phyloP scores from a whole-genome alignment of 2,888 invertebrate species.

The Taenaris catops region DNA sequence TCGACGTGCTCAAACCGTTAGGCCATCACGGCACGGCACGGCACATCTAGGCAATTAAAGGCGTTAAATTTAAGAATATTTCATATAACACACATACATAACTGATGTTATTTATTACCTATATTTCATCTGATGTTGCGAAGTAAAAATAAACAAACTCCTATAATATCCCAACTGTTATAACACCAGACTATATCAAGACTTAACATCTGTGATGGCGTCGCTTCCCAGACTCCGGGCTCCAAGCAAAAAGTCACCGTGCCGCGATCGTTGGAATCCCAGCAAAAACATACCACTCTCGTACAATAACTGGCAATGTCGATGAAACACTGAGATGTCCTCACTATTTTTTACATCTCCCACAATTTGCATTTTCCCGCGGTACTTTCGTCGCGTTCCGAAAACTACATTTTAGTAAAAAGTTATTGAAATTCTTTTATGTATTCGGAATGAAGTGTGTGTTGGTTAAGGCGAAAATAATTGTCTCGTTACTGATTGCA shows the following conservation, averaged over 20 bases:
- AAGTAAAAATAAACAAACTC: too few species aligned
- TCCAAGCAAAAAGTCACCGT: slow-evolving; percentile 46
- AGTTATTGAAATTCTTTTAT: slow-evolving; percentile 63
- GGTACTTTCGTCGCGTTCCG: slow-evolving; percentile 28
- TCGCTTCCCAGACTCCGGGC: slow-evolving; percentile 64
- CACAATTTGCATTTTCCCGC: slow-evolving; percentile 59
- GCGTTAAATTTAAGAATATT: too few species aligned
- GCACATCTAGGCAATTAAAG: too few species aligned
- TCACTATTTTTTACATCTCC: slow-evolving; percentile 59
- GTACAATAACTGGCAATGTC: slow-evolving; percentile 71
- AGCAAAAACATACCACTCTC: slow-evolving; percentile 49
- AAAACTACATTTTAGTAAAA: slow-evolving; percentile 22
- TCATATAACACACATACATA: too few species aligned
- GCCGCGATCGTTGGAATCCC: slow-evolving; percentile 38
- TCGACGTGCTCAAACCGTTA: too few species aligned
- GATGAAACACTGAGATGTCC: slow-evolving; percentile 77
- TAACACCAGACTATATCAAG: too few species aligned
- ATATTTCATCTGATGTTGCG: too few species aligned
- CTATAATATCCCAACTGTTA: too few species aligned
- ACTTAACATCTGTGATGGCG: too few species aligned
- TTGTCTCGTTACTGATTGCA: slow-evolving; percentile 1
- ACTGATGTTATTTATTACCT: too few species aligned
- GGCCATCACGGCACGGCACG: too few species aligned
- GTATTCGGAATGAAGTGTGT: slow-evolving; percentile 43
- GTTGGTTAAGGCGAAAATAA: slow-evolving; percentile 15